Evolutionary conservation across 2,888 invertebrate genomes (phyloP), one percentile per base, ranked within the genome.

Genomic region (Lissonota sp.): DNA sequence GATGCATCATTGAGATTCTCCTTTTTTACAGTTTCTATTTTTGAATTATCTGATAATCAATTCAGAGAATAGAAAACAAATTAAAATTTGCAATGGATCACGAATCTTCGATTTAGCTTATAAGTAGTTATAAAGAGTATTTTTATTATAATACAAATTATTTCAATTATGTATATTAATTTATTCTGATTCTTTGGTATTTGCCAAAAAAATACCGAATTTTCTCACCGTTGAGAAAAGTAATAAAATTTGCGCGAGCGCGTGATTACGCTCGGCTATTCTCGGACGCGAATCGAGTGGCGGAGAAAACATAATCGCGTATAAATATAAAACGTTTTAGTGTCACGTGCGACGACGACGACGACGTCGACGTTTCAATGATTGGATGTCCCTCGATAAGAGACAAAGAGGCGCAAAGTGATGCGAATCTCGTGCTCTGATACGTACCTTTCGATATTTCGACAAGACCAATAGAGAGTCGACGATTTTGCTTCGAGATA

Each of bases 201-300:
- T 26, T 26, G 3, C 26, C 26, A 26, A 26, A 26, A 26, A 26
- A 26, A 26, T 1, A 3, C 26, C 26, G 26, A 26, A 26, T 26
- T 26, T 26, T 26, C 26, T 26, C 26, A 3, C 26, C 26, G 26
- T 2, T 26, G 10, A 8, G 42, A 4, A 37, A 44, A 16, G 26
- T 6, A 26, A 44, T 44, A 4, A 14, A 55, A 57, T 57, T 62
- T 53, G 53, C 51, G 12, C 6, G 26, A 16, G 42, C 62, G 62
- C 49, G 42, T 53, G 72, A 63, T 53, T 62, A 53, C 62, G 72
- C 40, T 72, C 71, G 26, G 62, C 62, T 72, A 72, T 72, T 72
- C 53, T 72, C 49, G 60, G 62, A 53, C n/a, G 40, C 53, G 72
- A 72, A 53, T 72, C 72, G 6, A 53, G 62, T 37, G 53, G 62